Evolutionary conservation across 2,113 vertebrate species (phyloP).

Genomic region (Kobus ellipsiprymnus): DNA sequence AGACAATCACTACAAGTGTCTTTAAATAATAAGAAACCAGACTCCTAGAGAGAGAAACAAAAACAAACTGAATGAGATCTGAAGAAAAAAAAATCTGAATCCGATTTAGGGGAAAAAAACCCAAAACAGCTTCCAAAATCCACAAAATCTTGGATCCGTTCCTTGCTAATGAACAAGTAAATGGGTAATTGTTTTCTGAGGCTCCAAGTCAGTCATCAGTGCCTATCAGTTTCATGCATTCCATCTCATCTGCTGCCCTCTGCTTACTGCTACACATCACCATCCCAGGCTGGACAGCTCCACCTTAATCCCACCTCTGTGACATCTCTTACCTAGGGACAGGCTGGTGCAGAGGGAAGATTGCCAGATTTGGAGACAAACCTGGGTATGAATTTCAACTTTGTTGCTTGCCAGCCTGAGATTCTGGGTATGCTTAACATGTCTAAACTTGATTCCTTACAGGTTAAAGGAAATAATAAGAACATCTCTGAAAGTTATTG

Average conservation of each 20-base stretch:
- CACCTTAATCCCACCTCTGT: too few species aligned
- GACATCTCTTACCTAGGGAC: not conserved
- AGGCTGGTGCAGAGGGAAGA: not conserved
- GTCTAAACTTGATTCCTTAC: not conserved
- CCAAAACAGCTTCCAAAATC: not conserved
- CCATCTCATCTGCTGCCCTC: not conserved
- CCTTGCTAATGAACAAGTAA: not conserved
- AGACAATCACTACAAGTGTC: not conserved
- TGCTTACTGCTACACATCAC: not conserved
- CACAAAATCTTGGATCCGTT: not conserved
- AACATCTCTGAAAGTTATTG: not conserved
- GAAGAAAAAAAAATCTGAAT: not conserved
- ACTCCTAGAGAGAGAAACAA: not conserved
- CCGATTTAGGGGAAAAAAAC: not conserved
- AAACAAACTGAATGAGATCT: not conserved
- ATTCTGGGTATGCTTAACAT: not conserved
- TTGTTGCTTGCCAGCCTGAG: not conserved
- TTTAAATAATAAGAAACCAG: not conserved
- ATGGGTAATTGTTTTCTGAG: not conserved
- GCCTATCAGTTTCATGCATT: not conserved
- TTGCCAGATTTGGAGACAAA: not conserved
- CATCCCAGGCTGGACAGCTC: not conserved
- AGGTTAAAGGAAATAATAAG: not conserved
- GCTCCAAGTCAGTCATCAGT: not conserved
- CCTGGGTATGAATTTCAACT: not conserved